Conservation (phyloP, 2,888 invertebrate genomes). For the Catotricha subobsoleta region DNA sequence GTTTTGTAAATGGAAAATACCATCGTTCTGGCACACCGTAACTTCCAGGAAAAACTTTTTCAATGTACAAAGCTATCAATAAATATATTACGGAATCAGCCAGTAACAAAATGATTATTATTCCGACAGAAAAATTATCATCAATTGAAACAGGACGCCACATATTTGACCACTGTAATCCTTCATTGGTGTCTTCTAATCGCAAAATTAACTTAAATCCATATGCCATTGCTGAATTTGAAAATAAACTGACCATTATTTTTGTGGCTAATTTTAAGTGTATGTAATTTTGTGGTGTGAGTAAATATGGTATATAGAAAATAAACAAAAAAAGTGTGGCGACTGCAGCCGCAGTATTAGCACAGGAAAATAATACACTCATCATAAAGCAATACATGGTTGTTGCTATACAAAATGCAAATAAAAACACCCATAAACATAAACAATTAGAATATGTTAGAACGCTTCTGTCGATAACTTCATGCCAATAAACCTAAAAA, state of each 20-base stretch:
- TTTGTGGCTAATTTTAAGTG: conserved; percentile 28
- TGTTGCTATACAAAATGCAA: conserved; percentile 45
- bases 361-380: conserved; percentile 63
- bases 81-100: conserved; percentile 49
- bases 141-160: conserved; percentile 39
- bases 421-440: conserved; percentile 45
- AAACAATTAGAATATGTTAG: conserved; percentile 45
- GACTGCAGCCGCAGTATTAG: conserved; percentile 59
- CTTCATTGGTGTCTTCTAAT: conserved; percentile 46
- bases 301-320: conserved; percentile 49
- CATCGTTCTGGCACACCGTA: conserved; percentile 60
- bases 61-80: conserved; percentile 56
- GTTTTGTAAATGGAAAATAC: conserved; percentile 46
- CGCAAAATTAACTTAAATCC: conserved; percentile 51
- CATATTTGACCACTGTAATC: conserved; percentile 38
- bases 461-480: conserved; percentile 30
- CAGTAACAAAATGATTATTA: conserved; percentile 49
- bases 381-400: conserved; percentile 66
- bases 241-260: conserved; percentile 27
- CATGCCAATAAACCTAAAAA: not conserved
- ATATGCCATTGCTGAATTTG: conserved; percentile 57
- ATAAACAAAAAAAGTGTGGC: conserved; percentile 61
- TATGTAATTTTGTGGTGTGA: conserved; percentile 40
- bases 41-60: conserved; percentile 63
- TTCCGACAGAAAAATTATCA: conserved; percentile 43